Evolutionary conservation across 2,113 vertebrate genomes (phyloP), one percentile per base, ranked within the genome.

Genomic region (Phalacrocorax pelagicus): DNA sequence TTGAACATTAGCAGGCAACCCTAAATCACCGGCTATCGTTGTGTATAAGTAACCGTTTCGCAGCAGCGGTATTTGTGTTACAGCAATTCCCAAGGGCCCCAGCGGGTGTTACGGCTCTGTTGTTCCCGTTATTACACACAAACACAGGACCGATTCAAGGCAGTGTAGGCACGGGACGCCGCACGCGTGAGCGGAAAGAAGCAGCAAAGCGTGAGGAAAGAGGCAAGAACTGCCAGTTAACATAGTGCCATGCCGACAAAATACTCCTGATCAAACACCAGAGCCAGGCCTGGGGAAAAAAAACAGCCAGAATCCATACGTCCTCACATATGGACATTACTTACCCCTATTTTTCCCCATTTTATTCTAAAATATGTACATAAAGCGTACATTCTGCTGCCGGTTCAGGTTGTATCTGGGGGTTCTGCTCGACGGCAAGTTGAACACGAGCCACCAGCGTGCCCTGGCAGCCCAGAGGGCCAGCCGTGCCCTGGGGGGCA

Each of bases 291-390:
- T 22, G 19, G 12, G 5, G 24, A 30, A 5, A 40, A 34, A 16
- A 47, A 69, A 23, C 0, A 29, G 8, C 4, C 18, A 20, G 8
- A 54, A 47, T 6, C 26, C 8, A 11, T 7, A 42, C 1, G 0
- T 40, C 13, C 11, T 18, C 26, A 36, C 11, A 40, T 3, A 54
- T 2, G 11, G 21, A 30, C 29, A 1, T 27, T 21, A 46, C n/a
- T 27, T 32, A 19, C 22, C 54, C 26, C 1, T 16, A 32, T 44
- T 58, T 58, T 51, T 42, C 42, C 22, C 15, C 22, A 13, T 59
- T 86, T 40, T 27, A 5, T 23, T 38, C 44, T 29, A 29, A 13
- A 38, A 11, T 11, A 15, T 6, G 16, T 20, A 15, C 16, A 18
- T 12, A 13, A n/a, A 47, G 24, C 3, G 1, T 17, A 21, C 0